Conservation (phyloP, 2,113 vertebrate species). For the Misgurnus anguillicaudatus region DNA sequence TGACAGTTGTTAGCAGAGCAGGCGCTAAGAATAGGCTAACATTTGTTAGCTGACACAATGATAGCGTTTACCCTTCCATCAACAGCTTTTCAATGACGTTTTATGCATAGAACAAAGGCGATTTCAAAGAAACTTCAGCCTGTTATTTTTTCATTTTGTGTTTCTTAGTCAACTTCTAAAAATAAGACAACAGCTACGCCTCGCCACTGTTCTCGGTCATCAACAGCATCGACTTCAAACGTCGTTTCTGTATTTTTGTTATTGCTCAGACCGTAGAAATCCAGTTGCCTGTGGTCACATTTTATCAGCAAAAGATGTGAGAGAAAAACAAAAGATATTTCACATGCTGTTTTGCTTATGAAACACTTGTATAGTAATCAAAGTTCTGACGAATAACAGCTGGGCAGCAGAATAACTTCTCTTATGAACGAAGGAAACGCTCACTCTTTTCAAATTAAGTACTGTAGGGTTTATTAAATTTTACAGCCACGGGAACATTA, state of each 20-base stretch:
- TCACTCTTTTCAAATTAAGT: constrained; percentile 53
- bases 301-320: constrained; percentile 37
- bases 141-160: constrained; percentile 5
- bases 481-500: constrained; percentile 66
- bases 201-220: neutral
- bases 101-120: constrained; percentile 1
- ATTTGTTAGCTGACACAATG: constrained; percentile 19
- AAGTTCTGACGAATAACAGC: constrained; percentile 60
- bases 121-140: neutral
- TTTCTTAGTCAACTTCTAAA: neutral
- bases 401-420: constrained; percentile 64
- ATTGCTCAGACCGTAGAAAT: neutral
- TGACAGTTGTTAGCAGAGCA: constrained; percentile 28
- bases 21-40: constrained; percentile 17
- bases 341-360: constrained; percentile 56
- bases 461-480: constrained; percentile 66
- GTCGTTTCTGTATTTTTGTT: neutral
- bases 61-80: neutral
- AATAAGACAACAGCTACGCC: neutral
- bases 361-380: constrained; percentile 70
- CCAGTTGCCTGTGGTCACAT: constrained; percentile 29
- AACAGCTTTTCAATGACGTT: constrained; percentile 10
- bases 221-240: constrained; percentile 7
- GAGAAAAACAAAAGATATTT: constrained; percentile 36
- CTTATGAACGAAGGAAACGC: constrained; percentile 59